Evolutionary conservation across 2,797 vertebrate genomes (phyloP), one percentile per base, ranked within the genome.

Genomic region (Lophius americanus): DNA sequence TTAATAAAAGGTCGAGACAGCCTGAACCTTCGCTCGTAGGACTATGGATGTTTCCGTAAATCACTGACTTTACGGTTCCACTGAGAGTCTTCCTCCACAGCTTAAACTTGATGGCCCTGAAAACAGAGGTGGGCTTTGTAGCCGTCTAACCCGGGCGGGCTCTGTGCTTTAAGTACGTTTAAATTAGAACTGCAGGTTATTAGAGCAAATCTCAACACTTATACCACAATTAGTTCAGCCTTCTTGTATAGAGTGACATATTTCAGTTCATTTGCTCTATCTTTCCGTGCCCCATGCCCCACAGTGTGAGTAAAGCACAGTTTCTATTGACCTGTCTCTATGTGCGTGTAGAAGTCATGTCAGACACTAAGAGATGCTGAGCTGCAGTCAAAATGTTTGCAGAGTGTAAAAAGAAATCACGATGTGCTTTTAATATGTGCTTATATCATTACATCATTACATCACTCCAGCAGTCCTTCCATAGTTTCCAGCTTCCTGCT

Each of bases 1-100:
- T 64, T 44, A 62, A 79, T 71, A 51, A 53, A 69, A 46, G 37
- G 73, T 64, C 52, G 63, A 49, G 59, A 62, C 51, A 70, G 53
- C 47, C 51, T 4, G 37, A 62, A 64, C 69, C 66, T 61, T 11
- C 3, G 9, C 38, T 10, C 55, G 9, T 11, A 56, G 53, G 61
- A 61, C 63, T 51, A 38, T 58, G 35, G 46, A 43, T 58, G 54
- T 51, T 55, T 62, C 60, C 39, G n/a, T 75, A 66, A 68, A 75
- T 78, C 63, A 51, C 41, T 32, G 37, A 12, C 48, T 67, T 70
- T 70, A 37, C 37, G 51, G 33, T 65, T 67, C 48, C 37, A 33
- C 56, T 9, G 55, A 55, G 37, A 65, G 64, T 68, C 48, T 14
- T 43, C 56, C 9, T 60, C 68, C 39, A 43, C 48, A 38, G 42